Conservation (phyloP, 2,888 invertebrate genomes). For the Anthrax anthrax region DNA sequence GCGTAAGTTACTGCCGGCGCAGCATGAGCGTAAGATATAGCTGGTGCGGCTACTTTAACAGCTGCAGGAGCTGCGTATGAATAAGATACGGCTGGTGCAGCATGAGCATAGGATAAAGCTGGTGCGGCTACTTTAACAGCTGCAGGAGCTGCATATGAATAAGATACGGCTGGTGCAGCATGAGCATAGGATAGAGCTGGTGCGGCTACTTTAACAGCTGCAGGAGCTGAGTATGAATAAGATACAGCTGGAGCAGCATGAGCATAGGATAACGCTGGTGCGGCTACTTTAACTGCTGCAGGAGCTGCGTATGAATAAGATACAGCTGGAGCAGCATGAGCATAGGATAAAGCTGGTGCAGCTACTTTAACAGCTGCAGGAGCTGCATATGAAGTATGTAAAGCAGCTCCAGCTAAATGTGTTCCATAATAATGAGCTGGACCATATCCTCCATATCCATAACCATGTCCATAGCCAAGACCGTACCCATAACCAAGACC, state of each 20-base stretch:
- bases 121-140: slow-evolving; percentile 17
- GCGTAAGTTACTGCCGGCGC: slow-evolving; percentile 19
- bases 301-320: slow-evolving; percentile 8
- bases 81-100: not conserved
- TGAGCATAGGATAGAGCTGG: slow-evolving; percentile 17
- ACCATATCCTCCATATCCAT: slow-evolving; percentile 6
- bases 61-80: slow-evolving; percentile 5
- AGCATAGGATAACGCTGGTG: slow-evolving; percentile 8
- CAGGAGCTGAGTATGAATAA: too few relatives aligned
- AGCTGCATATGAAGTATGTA: not conserved
- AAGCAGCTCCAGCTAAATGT: not conserved
- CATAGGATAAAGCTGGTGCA: slow-evolving; percentile 8
- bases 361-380: slow-evolving; percentile 16
- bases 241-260: slow-evolving; percentile 2
- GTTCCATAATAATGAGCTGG: slow-evolving; percentile 17
- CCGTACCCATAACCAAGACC: not conserved
- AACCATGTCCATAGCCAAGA: slow-evolving; percentile 12
- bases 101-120: slow-evolving; percentile 7
- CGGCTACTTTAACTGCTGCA: too few relatives aligned
- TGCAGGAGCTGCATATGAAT: not conserved
- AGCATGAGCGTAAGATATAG: slow-evolving; percentile 7
- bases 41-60: slow-evolving; percentile 15
- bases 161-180: not conserved
- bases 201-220: slow-evolving; percentile 16
- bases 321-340: slow-evolving; percentile 9